These are phyloP conservation scores for Actinemys pallida DNA, from an alignment of 2,113 vertebrate species.

Conservation along the genomic window DNA sequence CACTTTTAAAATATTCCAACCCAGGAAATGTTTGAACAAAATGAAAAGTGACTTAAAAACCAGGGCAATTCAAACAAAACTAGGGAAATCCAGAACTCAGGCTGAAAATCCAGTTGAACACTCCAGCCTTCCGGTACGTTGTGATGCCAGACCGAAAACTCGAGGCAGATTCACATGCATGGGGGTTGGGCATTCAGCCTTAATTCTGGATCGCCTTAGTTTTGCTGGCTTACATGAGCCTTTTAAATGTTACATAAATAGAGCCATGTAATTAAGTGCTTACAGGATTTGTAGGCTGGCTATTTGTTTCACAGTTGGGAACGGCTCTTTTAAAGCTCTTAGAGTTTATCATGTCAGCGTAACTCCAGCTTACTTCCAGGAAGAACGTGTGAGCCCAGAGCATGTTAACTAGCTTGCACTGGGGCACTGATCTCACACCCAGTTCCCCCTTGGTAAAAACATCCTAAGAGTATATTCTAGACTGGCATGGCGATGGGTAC, in stretches of 20 bases:
- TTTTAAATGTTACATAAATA: rapidly evolving
- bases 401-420: rapidly evolving
- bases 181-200: rapidly evolving
- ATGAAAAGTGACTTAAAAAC: rapidly evolving
- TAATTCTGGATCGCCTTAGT: background rate
- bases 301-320: background rate
- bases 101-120: background rate
- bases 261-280: background rate
- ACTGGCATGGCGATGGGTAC: background rate
- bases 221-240: background rate
- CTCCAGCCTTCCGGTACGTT: background rate
- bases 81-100: rapidly evolving
- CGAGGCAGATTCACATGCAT: rapidly evolving
- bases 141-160: rapidly evolving
- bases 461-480: background rate
- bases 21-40: background rate
- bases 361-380: background rate
- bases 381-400: rapidly evolving
- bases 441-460: background rate
- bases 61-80: background rate
- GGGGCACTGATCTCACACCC: background rate
- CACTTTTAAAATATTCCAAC: rapidly evolving
- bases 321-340: background rate
- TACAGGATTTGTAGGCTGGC: background rate
- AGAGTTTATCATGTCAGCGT: background rate